Evolutionary conservation across 2,113 vertebrate genomes (phyloP).

Genomic region (Amia ocellicauda): DNA sequence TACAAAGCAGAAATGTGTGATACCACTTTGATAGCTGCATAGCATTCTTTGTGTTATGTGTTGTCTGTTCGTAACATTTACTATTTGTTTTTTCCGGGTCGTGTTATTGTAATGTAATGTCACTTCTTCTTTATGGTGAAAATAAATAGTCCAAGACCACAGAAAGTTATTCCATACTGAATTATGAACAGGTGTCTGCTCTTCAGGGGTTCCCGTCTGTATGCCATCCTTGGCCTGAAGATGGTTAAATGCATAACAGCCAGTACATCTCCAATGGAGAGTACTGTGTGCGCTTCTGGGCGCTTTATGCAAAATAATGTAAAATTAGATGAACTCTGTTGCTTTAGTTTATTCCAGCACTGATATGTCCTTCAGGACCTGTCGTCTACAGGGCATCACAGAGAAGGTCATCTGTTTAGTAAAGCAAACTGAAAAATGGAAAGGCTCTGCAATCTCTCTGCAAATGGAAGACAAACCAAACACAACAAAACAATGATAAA

Average conservation of each 20-base stretch:
- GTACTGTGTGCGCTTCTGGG: neutral
- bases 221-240: neutral
- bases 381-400: neutral
- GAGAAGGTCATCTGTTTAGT: conserved; percentile 4
- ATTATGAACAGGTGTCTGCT: conserved; percentile 1
- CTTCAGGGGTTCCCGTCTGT: neutral
- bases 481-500: neutral
- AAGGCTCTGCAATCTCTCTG: neutral
- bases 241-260: conserved; percentile 16
- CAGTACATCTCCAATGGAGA: neutral
- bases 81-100: no score
- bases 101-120: no score
- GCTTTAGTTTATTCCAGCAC: neutral
- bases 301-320: conserved; percentile 16
- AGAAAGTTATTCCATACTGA: no score
- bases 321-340: conserved; percentile 4
- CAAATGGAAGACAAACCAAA: neutral
- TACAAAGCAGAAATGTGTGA: no score
- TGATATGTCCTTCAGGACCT: neutral
- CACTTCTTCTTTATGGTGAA: no score
- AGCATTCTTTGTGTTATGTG: no score
- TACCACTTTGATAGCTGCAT: no score
- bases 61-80: no score
- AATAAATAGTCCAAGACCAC: no score
- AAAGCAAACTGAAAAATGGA: neutral